Conservation (phyloP, 1,140 invertebrate genomes). For the Sminthurinus signatus region DNA sequence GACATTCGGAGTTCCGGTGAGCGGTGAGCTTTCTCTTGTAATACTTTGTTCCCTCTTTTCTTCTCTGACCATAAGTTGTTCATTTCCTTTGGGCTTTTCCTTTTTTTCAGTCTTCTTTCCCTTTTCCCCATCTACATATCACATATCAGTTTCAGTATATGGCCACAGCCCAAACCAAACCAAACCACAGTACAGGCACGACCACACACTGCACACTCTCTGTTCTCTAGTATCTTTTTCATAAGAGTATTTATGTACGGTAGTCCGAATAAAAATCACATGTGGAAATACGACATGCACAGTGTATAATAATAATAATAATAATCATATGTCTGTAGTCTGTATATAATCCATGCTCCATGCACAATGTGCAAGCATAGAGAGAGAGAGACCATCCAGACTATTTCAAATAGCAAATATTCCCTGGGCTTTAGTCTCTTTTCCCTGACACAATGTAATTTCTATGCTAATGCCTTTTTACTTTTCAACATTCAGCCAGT, state of each 20-base stretch:
- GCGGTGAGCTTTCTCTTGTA: neutral
- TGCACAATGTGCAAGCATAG: too few species aligned
- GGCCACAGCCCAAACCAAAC: too few species aligned
- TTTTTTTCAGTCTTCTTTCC: too few species aligned
- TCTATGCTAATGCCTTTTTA: slow-evolving; percentile 40
- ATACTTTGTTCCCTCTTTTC: neutral
- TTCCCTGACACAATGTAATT: slow-evolving; percentile 39
- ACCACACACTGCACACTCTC: slow-evolving; percentile 2
- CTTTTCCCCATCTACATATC: slow-evolving; percentile 25
- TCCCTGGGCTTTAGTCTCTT: slow-evolving; percentile 30
- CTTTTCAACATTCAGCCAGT: slow-evolving; percentile 15
- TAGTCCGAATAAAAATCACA: too few species aligned
- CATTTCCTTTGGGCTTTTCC: slow-evolving; percentile 23
- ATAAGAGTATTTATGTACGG: too few species aligned
- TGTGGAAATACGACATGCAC: too few species aligned
- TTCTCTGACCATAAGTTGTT: slow-evolving; percentile 27
- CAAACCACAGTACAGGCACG: too few species aligned
- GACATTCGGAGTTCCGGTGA: slow-evolving; percentile 5
- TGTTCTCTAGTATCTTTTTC: neutral
- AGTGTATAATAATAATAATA: too few species aligned
- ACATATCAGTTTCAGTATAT: too few species aligned
- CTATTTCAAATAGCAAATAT: slow-evolving; percentile 20
- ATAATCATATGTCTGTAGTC: too few species aligned
- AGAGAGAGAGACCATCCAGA: too few species aligned
- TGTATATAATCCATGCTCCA: too few species aligned